A percentile compares a stretch with the other conserved stretches of the same genome.
Conservation (phyloP, 2,888 invertebrate genomes). For the Eugnorisma glareosa region DNA sequence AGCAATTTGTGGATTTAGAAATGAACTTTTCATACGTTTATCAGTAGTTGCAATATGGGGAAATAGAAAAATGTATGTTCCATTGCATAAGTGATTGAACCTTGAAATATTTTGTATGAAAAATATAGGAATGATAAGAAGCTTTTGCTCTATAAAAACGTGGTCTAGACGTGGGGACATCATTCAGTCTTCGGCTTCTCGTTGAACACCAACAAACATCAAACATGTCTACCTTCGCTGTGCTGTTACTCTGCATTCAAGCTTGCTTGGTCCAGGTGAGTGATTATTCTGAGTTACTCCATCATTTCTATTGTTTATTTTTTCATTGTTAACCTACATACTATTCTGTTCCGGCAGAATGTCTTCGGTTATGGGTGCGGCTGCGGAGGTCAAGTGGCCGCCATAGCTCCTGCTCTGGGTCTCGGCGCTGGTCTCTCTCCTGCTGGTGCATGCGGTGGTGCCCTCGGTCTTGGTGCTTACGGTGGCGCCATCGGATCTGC, state of each 20-base stretch:
- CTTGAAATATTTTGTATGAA: neutral
- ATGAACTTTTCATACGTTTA: too few species aligned
- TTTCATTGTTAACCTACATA: neutral
- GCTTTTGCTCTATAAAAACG: neutral
- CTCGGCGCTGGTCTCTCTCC: neutral
- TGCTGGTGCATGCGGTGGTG: neutral
- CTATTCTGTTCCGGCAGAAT: neutral
- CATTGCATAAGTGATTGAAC: neutral
- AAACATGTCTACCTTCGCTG: constrained; percentile 31
- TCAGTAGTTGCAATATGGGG: too few species aligned
- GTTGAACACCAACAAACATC: neutral
- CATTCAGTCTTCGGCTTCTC: neutral
- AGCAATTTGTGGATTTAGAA: too few species aligned
- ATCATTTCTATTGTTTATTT: neutral
- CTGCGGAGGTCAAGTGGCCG: neutral
- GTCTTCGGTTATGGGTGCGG: neutral
- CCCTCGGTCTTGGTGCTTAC: neutral
- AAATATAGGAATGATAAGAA: neutral
- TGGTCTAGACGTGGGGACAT: neutral
- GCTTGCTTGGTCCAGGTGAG: neutral
- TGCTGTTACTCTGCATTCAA: constrained; percentile 7
- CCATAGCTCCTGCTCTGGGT: neutral
- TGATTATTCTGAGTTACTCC: neutral
- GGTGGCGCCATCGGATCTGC: neutral
- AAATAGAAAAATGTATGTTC: neutral